Conservation (phyloP, 2,113 vertebrate species). For the Melanocharis versteri region DNA sequence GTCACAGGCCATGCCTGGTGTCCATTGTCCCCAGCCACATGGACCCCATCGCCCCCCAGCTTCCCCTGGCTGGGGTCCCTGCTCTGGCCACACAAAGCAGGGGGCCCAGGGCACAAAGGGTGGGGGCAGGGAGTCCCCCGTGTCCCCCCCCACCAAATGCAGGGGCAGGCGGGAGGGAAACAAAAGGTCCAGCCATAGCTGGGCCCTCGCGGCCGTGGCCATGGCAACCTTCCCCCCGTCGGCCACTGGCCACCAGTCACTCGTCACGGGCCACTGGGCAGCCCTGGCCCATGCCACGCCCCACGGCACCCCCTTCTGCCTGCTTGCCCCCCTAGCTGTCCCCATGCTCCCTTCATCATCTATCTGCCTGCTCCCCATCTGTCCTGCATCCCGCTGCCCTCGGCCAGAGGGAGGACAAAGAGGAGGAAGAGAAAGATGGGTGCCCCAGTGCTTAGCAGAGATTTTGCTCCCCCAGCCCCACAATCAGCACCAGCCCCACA, state of each 20-base stretch:
- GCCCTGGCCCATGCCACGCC: not conserved
- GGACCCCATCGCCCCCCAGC: not conserved
- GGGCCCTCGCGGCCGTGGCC: not conserved
- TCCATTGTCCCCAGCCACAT: not conserved
- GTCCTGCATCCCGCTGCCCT: not conserved
- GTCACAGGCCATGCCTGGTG: not conserved
- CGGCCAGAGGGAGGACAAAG: not conserved
- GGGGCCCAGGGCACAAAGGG: not conserved
- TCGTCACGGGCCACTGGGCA: not conserved
- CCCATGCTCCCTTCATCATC: not conserved
- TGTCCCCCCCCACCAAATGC: fast-evolving
- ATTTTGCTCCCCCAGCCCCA: not conserved
- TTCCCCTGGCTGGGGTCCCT: not conserved
- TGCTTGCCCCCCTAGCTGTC: not conserved
- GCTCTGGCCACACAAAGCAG: not conserved
- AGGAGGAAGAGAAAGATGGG: not conserved
- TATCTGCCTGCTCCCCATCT: not conserved
- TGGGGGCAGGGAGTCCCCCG: not conserved
- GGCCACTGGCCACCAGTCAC: not conserved
- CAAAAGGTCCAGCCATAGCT: slow-evolving; percentile 14
- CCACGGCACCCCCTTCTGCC: not conserved
- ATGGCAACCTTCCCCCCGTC: not conserved
- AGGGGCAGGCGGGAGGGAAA: not conserved
- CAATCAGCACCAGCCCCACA: not conserved
- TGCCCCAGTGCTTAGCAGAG: not conserved